Conservation (phyloP, 2,888 invertebrate genomes). For the Acanthopleura granulata region DNA sequence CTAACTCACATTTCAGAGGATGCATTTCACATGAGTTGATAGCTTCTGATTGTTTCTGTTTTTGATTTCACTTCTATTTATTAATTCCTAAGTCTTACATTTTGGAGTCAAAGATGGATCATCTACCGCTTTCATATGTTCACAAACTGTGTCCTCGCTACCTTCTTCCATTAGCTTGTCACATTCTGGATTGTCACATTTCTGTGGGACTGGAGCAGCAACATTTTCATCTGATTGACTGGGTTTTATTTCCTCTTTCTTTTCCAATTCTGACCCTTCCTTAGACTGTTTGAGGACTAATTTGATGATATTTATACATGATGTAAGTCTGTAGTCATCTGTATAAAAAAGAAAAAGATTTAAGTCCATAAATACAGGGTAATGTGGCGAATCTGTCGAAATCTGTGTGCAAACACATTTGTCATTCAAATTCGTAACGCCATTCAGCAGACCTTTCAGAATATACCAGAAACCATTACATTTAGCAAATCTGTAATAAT, state of each 20-base stretch:
- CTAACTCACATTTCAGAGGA: too few species aligned
- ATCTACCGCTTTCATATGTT: slow-evolving; percentile 31
- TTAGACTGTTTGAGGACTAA: slow-evolving; percentile 77
- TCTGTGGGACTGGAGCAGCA: background rate
- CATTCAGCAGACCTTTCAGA: too few species aligned
- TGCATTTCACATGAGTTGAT: too few species aligned
- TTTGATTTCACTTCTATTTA: too few species aligned
- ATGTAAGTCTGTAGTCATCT: slow-evolving; percentile 86
- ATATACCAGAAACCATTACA: too few species aligned
- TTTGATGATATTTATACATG: slow-evolving; percentile 86
- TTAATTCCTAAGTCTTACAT: background rate
- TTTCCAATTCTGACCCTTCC: slow-evolving; percentile 24
- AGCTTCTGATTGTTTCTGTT: too few species aligned
- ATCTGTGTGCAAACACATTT: too few species aligned
- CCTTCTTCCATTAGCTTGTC: background rate
- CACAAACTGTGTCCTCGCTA: slow-evolving; percentile 42
- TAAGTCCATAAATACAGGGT: too few species aligned
- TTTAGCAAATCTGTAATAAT: too few species aligned
- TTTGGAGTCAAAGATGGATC: background rate
- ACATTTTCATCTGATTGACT: background rate
- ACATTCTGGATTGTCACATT: slow-evolving; percentile 53
- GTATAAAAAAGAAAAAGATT: too few species aligned
- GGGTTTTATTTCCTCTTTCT: background rate
- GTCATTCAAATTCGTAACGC: too few species aligned
- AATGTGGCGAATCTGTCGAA: too few species aligned